phyloP scores from a whole-genome alignment of 2,113 vertebrate genomes.

The Crotalus horridus region DNA sequence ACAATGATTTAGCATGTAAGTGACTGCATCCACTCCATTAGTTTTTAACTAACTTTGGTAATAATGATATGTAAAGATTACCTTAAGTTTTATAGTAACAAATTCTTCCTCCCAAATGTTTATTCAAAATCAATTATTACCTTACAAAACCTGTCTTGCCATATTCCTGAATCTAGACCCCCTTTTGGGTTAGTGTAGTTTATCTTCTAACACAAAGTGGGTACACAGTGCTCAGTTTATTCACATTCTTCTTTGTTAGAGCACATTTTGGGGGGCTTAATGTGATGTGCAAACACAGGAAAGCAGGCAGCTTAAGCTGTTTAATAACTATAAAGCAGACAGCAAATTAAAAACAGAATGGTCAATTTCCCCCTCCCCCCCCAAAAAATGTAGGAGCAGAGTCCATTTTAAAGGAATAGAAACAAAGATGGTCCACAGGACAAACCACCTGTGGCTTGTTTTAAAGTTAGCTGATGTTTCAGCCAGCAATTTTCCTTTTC shows the following conservation, averaged over 20 bases:
- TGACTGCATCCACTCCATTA: too few species aligned
- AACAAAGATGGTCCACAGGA: slow-evolving; percentile 8
- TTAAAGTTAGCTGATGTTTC: slow-evolving; percentile 37
- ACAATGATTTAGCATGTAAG: not conserved
- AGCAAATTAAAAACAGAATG: not conserved
- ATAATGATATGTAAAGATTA: not conserved
- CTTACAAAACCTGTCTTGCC: not conserved
- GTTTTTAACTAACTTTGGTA: too few species aligned
- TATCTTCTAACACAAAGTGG: not conserved
- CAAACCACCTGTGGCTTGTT: slow-evolving; percentile 10
- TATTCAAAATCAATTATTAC: not conserved
- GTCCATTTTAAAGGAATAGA: slow-evolving; percentile 10
- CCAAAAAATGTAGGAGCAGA: too few species aligned
- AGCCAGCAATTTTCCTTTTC: slow-evolving; percentile 48
- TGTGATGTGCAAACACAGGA: not conserved
- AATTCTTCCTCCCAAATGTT: not conserved
- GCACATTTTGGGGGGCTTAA: not conserved
- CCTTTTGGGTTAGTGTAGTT: not conserved
- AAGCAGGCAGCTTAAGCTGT: not conserved
- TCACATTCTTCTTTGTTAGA: not conserved
- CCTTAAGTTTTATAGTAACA: not conserved
- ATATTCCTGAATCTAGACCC: not conserved
- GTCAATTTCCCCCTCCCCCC: not conserved
- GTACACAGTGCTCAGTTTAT: not conserved
- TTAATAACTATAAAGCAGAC: not conserved